Evolutionary conservation across 1,140 invertebrate species (phyloP), one percentile per base, ranked within the genome.

Genomic region (Ptiloglossa arizonensis): DNA sequence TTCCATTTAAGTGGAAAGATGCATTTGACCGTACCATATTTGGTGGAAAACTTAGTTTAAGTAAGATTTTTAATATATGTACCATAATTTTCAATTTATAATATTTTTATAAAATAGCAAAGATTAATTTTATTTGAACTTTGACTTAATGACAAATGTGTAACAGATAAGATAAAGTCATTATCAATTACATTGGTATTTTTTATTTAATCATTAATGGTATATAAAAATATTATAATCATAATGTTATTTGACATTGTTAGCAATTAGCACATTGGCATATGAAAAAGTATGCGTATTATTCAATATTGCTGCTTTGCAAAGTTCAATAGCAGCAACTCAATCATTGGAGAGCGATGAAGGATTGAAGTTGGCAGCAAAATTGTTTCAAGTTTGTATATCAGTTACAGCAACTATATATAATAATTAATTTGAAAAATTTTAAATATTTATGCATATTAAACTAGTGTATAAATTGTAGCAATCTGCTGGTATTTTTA

Each of bases 1-100:
- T 98, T 86, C 96, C 97, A 38, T 99, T 99, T 89, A 99, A 99
- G 91, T 99, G 99, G 98, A 99, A 99, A 92, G 98, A 99, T 96
- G 98, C 99, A 3, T 99, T 99, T 93, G 98, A 99, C 90, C 98
- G 97, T 89, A 97, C 97, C 8, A 95, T 99, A 80, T 99, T 99
- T 94, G 97, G 97, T 74, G 97, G 97, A 69, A 96, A 97, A 91
- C 96, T 97, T 84, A 98, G 97, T 91, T 93, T 99, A 72, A 98
- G 97, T 99, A 95, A 95, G 95, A 52, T 50, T 5, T 50, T 22
- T 52, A 8, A 68, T 24, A 29, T 15, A 72, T 83, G 77, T 54
- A 35, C 59, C 35, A 72, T 80, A 19, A 67, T 35, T 69, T 5
- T 60, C 1, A 11, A 52, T 8, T 9, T 32, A 15, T 22, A 27